phyloP scores from a whole-genome alignment of 92 coral and sea anemone species.

The Zoanthus solanderi region DNA sequence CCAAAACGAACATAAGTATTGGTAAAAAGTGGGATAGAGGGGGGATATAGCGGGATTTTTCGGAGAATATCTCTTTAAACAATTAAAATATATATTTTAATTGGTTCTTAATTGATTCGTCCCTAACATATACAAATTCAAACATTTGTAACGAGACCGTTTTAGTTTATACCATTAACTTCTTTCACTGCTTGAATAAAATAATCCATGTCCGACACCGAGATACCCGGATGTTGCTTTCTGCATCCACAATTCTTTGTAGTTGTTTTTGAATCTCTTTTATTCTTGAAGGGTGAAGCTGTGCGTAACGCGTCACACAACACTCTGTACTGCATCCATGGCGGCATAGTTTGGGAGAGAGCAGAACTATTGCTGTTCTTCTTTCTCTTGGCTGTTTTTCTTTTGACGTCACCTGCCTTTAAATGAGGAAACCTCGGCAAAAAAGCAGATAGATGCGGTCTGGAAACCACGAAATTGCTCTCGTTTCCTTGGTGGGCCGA shows the following conservation, averaged over 20 bases:
- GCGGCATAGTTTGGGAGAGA: not conserved
- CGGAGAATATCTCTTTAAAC: too few species aligned
- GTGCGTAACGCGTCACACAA: conserved; percentile 38
- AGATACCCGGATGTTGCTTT: not conserved
- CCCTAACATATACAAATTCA: too few species aligned
- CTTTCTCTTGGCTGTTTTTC: not conserved
- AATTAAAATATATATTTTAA: too few species aligned
- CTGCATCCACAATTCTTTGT: not conserved
- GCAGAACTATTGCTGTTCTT: not conserved
- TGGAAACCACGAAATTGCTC: not conserved
- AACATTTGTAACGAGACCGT: too few species aligned
- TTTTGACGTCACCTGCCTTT: conserved; percentile 14
- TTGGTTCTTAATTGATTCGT: too few species aligned
- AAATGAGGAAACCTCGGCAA: conserved; percentile 43
- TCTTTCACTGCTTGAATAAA: conserved; percentile 27
- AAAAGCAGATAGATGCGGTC: conserved; percentile 18
- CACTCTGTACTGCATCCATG: conserved; percentile 44
- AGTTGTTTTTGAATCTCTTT: not conserved
- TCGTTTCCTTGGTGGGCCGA: not conserved
- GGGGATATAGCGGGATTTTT: too few species aligned
- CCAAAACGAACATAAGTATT: too few species aligned
- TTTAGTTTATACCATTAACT: conserved; percentile 11
- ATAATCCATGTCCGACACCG: conserved; percentile 23
- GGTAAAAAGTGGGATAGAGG: too few species aligned
- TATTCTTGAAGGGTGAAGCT: conserved; percentile 5